A percentile compares a stretch with the other conserved stretches of the same genome.
Evolutionary conservation across 2,797 vertebrate genomes (phyloP).

Genomic region (Loriculus beryllinus): DNA sequence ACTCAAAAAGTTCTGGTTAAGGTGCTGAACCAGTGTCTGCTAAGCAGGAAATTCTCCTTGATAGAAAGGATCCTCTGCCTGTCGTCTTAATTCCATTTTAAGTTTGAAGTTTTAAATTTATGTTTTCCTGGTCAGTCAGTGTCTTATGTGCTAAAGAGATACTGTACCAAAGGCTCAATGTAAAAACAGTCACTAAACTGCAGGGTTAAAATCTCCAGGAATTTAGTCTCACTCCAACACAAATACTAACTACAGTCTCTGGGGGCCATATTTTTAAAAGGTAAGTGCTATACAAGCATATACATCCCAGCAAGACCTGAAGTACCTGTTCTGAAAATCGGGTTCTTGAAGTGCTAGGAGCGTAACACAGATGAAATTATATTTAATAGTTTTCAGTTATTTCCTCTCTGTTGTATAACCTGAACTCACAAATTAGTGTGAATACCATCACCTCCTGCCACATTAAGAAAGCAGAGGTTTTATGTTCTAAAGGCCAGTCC

Average conservation of each 20-base stretch:
- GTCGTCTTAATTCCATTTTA: neutral
- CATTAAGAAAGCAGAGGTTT: neutral
- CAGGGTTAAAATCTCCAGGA: neutral
- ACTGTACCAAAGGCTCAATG: accelerated
- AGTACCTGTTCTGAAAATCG: neutral
- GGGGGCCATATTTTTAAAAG: neutral
- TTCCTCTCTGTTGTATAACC: neutral
- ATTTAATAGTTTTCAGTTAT: neutral
- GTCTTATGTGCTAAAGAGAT: neutral
- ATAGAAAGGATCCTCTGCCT: neutral
- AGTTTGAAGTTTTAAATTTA: neutral
- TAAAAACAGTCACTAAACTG: neutral
- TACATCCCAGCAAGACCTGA: neutral
- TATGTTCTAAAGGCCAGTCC: neutral
- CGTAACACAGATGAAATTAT: neutral
- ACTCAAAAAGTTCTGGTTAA: neutral
- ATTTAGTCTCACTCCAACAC: neutral
- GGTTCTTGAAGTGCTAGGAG: neutral
- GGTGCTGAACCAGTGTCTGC: neutral
- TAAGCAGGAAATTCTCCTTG: neutral
- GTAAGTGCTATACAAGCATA: neutral
- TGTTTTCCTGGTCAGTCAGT: neutral
- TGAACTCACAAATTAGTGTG: neutral
- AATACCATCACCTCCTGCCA: neutral
- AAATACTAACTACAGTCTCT: neutral